Evolutionary conservation across 2,888 invertebrate genomes (phyloP), one percentile per base, ranked within the genome.

Genomic region (Caenorhabditis plicata): DNA sequence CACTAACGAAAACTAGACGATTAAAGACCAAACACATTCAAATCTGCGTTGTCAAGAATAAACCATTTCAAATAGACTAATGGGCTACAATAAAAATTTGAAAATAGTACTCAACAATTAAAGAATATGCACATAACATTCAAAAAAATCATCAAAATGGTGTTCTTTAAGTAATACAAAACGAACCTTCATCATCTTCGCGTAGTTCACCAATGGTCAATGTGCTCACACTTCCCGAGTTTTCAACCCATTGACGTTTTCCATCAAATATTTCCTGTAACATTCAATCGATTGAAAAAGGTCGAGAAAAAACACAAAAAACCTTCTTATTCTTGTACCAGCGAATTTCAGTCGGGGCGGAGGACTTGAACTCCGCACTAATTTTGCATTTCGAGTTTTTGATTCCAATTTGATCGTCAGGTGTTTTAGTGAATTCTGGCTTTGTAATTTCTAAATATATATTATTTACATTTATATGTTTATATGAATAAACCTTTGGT

Each of bases 341-440:
- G 65, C 85, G 86, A 15, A 90, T 85, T 72, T 87, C 87, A 2
- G 91, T 90, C 76, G 25, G 25, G 85, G 85, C 15, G 91, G 90
- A 64, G 87, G 83, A 33, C 54, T 87, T 87, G 71, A 90, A 88
- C 68, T 89, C 87, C 80, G 89, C 89, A 4, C 87, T 86, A 13
- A 91, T 82, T 48, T 87, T 87, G n/a, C 89, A 83, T 48, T 87
- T 85, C 75, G 87, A 86, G 51, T 86, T 85, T 38, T 88, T 85
- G 44, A 87, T 87, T 33, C 86, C 86, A 7, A 86, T 83, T 17
- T 87, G 81, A 77, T 89, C 87, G 9, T 52, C 51, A 2, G 60
- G 53, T 11, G 64, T 60, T 7, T 38, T 39, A 22, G 58, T 64
- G 62, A 69, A 64, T 23, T 44, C 39, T 15, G 69, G 66, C 11